phyloP scores from a whole-genome alignment of 2,797 vertebrate species.

The Paedocypris micromegethes region DNA sequence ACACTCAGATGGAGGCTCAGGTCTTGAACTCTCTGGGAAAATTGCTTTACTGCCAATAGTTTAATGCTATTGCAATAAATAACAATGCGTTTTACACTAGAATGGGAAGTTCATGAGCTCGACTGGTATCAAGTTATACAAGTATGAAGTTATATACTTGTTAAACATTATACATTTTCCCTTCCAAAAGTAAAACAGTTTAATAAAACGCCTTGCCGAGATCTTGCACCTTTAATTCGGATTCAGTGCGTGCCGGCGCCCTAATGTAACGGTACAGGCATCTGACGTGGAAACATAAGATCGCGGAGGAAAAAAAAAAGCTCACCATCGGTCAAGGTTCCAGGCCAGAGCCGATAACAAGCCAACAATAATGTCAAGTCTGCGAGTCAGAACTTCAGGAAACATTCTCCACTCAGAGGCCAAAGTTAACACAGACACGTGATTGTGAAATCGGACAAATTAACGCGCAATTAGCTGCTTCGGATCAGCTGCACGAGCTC shows the following conservation, averaged over 20 bases:
- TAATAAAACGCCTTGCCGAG: neutral
- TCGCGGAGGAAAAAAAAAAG: constrained; percentile 58
- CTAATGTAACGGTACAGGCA: constrained; percentile 65
- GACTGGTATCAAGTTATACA: neutral
- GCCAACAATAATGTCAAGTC: constrained; percentile 49
- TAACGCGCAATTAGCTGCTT: constrained; percentile 64
- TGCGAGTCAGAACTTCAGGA: constrained; percentile 42
- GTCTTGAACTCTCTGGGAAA: constrained; percentile 16
- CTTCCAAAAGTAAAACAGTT: constrained; percentile 5
- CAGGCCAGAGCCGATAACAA: constrained; percentile 58
- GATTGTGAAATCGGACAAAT: constrained; percentile 60
- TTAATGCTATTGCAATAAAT: neutral
- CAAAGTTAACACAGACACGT: constrained; percentile 27
- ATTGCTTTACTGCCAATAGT: neutral
- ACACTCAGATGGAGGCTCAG: constrained; percentile 12
- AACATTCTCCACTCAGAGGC: constrained; percentile 40
- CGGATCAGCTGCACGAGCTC: constrained; percentile 62
- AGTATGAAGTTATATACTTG: neutral
- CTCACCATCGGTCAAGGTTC: constrained; percentile 58
- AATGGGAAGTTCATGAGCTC: constrained; percentile 5
- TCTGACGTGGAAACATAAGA: constrained; percentile 67
- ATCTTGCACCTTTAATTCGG: constrained; percentile 12
- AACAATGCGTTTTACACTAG: neutral
- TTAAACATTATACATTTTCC: constrained; percentile 24
- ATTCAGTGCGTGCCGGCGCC: constrained; percentile 46